Evolutionary conservation across 2,113 vertebrate species (phyloP).

Genomic region (Stegostoma tigrinum): DNA sequence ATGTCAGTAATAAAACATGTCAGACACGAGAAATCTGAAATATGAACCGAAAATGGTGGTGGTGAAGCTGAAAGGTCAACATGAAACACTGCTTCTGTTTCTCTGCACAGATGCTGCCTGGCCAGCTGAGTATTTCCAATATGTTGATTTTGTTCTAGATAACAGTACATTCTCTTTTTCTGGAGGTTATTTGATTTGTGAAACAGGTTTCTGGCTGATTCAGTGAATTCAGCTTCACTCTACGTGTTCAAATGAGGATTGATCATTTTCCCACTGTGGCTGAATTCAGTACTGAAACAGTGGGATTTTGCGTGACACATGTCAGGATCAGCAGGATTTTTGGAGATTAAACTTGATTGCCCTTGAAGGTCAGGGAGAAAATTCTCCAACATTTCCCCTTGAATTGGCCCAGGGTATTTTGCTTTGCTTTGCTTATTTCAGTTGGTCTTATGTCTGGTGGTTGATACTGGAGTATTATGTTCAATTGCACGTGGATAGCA

Average conservation of each 20-base stretch:
- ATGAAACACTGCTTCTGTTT: neutral
- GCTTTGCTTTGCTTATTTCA: neutral
- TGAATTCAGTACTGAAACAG: neutral
- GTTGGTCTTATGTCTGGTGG: neutral
- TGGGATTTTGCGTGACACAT: neutral
- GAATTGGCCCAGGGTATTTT: neutral
- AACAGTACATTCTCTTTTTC: neutral
- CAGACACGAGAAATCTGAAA: neutral
- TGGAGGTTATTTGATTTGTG: neutral
- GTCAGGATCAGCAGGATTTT: neutral
- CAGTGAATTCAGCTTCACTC: neutral
- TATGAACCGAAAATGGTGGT: neutral
- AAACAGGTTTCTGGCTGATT: neutral
- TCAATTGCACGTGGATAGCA: neutral
- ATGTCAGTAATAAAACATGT: neutral
- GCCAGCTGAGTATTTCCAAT: neutral
- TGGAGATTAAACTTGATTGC: neutral
- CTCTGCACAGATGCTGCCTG: neutral
- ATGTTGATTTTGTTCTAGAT: neutral
- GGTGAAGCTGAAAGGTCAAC: neutral
- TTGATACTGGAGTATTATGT: neutral
- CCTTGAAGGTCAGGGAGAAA: neutral
- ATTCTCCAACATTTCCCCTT: neutral
- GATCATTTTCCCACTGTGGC: neutral
- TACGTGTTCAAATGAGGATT: neutral